Conservation (phyloP, 2,113 vertebrate species). For the Poeciliopsis occidentalis region DNA sequence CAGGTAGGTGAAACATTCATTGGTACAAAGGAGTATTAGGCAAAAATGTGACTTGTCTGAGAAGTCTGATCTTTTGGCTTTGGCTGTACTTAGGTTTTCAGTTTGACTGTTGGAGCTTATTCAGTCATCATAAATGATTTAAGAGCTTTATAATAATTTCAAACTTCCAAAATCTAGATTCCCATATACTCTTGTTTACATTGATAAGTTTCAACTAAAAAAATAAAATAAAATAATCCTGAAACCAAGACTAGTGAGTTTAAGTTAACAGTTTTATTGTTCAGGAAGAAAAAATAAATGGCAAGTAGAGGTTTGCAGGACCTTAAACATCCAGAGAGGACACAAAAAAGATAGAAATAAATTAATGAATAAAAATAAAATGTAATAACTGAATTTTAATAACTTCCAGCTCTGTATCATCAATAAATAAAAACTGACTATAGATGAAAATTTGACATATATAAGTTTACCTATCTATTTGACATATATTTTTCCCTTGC, state of each 20-base stretch:
- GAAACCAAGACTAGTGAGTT: background rate
- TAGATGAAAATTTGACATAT: background rate
- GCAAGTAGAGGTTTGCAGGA: background rate
- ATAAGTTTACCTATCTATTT: background rate
- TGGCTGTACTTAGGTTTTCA: background rate
- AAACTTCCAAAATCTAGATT: background rate
- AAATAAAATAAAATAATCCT: background rate
- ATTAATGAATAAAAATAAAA: too few relatives aligned
- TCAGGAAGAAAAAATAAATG: background rate
- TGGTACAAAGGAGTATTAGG: background rate
- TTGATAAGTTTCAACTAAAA: background rate
- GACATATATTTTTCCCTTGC: background rate
- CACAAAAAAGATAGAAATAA: too few relatives aligned
- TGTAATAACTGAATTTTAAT: too few relatives aligned
- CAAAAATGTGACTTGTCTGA: background rate
- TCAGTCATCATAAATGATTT: background rate
- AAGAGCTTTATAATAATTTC: background rate
- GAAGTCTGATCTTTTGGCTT: background rate
- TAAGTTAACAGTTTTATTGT: background rate
- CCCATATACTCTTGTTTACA: background rate
- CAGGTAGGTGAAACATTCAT: constrained; percentile 81
- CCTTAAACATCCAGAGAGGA: background rate
- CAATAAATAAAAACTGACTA: background rate
- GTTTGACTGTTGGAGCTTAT: background rate
- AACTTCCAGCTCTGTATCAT: background rate